Percentiles rank a stretch among this genome's conserved stretches.
Conservation (phyloP, 2,113 vertebrate genomes). For the Dolichallabes microphthalmus region DNA sequence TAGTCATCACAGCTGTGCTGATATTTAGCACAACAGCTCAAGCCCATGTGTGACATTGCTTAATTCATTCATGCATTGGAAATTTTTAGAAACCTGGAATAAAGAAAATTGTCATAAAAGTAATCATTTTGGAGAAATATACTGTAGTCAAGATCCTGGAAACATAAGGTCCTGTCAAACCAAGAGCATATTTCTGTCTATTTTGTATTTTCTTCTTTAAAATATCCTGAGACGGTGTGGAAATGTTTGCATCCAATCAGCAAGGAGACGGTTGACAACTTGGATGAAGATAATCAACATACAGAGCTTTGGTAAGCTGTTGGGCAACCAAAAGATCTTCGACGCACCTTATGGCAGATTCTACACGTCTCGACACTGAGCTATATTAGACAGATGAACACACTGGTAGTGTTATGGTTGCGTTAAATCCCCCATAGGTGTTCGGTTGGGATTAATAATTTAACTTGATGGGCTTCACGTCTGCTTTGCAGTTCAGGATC, state of each 20-base stretch:
- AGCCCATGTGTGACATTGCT: too few species aligned
- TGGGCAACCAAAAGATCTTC: background rate
- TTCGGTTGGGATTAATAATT: background rate
- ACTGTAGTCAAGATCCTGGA: background rate
- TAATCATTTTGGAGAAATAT: background rate
- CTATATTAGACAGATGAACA: background rate
- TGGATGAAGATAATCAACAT: background rate
- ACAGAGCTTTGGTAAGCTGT: background rate
- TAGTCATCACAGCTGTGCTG: too few species aligned
- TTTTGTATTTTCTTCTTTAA: background rate
- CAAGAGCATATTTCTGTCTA: background rate
- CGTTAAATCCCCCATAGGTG: background rate
- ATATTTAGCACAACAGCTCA: too few species aligned
- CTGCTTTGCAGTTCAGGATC: background rate
- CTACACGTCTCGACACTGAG: background rate
- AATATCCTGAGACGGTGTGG: background rate
- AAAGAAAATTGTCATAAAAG: background rate
- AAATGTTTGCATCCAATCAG: background rate
- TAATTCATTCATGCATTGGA: too few species aligned
- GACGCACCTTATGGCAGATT: background rate
- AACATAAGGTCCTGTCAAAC: background rate
- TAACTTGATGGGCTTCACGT: background rate
- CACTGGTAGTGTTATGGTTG: background rate
- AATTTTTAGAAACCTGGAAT: too few species aligned
- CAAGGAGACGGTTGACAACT: background rate